Evolutionary conservation across 2,888 invertebrate genomes (phyloP).

Genomic region (Isoperla grammatica): DNA sequence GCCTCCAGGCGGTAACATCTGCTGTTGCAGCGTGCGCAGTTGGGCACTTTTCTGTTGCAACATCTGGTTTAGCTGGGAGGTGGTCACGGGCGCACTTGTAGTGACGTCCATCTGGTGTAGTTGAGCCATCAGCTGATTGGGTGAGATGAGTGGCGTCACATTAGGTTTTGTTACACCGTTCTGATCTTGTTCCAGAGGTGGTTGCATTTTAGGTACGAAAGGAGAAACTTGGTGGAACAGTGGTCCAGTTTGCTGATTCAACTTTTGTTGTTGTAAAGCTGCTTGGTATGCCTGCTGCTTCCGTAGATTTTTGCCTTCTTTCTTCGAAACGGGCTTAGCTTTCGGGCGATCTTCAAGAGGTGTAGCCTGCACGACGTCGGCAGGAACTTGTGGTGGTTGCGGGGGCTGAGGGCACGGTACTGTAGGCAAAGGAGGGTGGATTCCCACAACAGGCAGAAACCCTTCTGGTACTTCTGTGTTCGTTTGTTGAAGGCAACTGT

Average conservation of each 20-base stretch:
- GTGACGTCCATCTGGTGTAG: constrained; percentile 53
- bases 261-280: constrained; percentile 41
- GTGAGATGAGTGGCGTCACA: constrained; percentile 43
- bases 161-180: constrained; percentile 32
- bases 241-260: constrained; percentile 38
- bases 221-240: constrained; percentile 34
- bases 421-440: constrained; percentile 33
- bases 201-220: constrained; percentile 27
- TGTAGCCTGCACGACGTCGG: constrained; percentile 49
- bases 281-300: constrained; percentile 43
- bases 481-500: constrained; percentile 16
- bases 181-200: constrained; percentile 27
- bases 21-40: constrained; percentile 42
- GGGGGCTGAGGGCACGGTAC: constrained; percentile 38
- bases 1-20: constrained; percentile 20
- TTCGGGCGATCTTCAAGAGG: constrained; percentile 80
- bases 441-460: constrained; percentile 40
- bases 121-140: constrained; percentile 55
- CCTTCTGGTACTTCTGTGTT: background rate
- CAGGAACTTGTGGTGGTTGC: constrained; percentile 45
- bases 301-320: constrained; percentile 67
- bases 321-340: constrained; percentile 74
- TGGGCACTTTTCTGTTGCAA: constrained; percentile 34
- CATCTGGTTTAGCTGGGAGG: constrained; percentile 44
- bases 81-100: constrained; percentile 40